A percentile compares a stretch with the other conserved stretches of the same genome.
phyloP scores from a whole-genome alignment of 1,140 invertebrate genomes.

The Paraescarpia echinospica region DNA sequence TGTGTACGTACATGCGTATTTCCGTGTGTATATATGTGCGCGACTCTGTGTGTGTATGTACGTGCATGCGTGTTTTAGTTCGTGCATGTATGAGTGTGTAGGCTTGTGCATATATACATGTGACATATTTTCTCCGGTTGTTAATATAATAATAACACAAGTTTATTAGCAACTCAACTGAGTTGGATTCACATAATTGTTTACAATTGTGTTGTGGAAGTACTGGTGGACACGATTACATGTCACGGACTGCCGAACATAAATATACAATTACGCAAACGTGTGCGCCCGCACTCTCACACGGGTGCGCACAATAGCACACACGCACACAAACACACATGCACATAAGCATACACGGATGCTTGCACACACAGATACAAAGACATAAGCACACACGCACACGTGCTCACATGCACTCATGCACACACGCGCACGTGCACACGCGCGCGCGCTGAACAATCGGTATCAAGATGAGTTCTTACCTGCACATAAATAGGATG shows the following conservation, averaged over 20 bases:
- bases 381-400: neutral
- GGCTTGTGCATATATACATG: slow-evolving; percentile 5
- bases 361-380: neutral
- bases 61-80: neutral
- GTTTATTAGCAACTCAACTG: too few species aligned
- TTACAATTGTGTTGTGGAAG: neutral
- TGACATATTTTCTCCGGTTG: neutral
- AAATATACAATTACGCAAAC: too few species aligned
- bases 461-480: neutral
- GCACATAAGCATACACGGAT: neutral
- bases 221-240: neutral
- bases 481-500: neutral
- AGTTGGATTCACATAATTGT: too few species aligned
- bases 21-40: neutral
- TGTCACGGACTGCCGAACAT: too few species aligned
- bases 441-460: too few species aligned
- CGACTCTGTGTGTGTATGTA: neutral
- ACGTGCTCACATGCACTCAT: neutral
- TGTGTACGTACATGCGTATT: neutral
- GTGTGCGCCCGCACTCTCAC: neutral
- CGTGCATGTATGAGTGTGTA: slow-evolving; percentile 2
- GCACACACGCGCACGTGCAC: neutral
- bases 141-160: too few species aligned
- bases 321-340: neutral
- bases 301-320: neutral